phyloP scores from a whole-genome alignment of 2,888 invertebrate genomes.

The Melikaiella ostensackeni region DNA sequence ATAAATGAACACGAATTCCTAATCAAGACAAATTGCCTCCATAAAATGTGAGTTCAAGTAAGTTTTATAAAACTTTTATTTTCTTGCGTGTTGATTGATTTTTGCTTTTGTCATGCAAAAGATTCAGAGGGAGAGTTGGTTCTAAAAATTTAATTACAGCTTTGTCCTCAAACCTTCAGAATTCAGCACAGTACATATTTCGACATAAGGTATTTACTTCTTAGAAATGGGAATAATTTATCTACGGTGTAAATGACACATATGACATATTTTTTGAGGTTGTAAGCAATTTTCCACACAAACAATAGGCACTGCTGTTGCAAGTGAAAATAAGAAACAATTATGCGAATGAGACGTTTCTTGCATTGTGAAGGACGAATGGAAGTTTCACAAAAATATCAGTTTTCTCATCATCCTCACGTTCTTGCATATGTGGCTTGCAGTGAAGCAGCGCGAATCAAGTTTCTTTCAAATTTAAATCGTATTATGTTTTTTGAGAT shows the following conservation, averaged over 20 bases:
- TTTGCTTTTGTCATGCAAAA: neutral
- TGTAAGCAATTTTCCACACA: conserved; percentile 7
- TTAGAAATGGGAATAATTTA: conserved; percentile 18
- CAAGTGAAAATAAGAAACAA: neutral
- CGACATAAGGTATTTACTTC: neutral
- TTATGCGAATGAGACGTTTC: neutral
- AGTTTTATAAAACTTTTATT: neutral
- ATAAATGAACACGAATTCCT: too few relatives aligned
- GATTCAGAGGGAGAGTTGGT: neutral
- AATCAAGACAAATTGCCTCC: too few relatives aligned
- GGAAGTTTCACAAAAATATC: neutral
- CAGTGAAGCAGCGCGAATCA: neutral
- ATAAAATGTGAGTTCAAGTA: too few relatives aligned
- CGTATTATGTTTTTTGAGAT: neutral
- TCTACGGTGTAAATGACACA: neutral
- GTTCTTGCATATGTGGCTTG: neutral
- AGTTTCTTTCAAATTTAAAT: neutral
- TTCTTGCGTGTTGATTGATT: neutral
- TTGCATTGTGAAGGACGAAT: conserved; percentile 6
- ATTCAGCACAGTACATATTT: neutral
- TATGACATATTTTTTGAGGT: conserved; percentile 4
- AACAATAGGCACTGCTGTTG: too few relatives aligned
- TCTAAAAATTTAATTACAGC: neutral
- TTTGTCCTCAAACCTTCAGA: conserved; percentile 7
- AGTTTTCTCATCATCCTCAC: conserved; percentile 6